A percentile compares a stretch with the other conserved stretches of the same genome.
Evolutionary conservation across 2,888 invertebrate genomes (phyloP).

Genomic region (Cordylochernes scorpioides): DNA sequence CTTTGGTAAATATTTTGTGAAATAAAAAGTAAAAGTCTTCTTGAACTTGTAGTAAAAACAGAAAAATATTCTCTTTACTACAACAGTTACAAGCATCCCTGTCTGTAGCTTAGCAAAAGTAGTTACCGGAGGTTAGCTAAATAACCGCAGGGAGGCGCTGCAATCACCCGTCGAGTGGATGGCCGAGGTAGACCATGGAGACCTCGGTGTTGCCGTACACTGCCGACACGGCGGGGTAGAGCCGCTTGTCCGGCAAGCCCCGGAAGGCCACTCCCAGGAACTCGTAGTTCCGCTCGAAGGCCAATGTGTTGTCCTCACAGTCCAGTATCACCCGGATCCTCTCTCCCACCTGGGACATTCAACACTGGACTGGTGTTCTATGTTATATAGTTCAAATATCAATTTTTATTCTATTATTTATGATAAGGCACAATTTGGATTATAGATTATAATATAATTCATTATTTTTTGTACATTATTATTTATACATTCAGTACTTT

Average conservation of each 20-base stretch:
- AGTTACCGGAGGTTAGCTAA: too few species aligned
- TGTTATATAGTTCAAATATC: too few species aligned
- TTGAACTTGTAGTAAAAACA: too few species aligned
- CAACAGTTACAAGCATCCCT: too few species aligned
- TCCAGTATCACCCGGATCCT: conserved; percentile 86
- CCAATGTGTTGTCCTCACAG: conserved; percentile 84
- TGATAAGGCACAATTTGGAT: not conserved
- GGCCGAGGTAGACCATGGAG: conserved; percentile 90
- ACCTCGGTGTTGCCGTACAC: conserved; percentile 98
- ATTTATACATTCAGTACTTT: too few species aligned
- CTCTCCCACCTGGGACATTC: conserved; percentile 63
- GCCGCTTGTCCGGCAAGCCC: conserved; percentile 67
- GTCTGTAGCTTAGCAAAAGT: too few species aligned
- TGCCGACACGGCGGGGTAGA: conserved; percentile 86
- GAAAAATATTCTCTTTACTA: too few species aligned
- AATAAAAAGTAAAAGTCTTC: too few species aligned
- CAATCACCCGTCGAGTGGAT: conserved; percentile 78
- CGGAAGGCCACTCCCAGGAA: conserved; percentile 92
- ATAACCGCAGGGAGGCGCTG: too few species aligned
- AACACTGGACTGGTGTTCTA: not conserved
- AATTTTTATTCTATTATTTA: conserved; percentile 1
- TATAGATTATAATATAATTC: too few species aligned
- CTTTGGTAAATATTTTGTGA: too few species aligned
- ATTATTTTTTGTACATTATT: too few species aligned
- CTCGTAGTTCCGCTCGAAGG: conserved; percentile 92